Percentiles rank a stretch among this genome's conserved stretches.
Evolutionary conservation across 1,140 invertebrate species (phyloP).

Genomic region (Melipona quadrifasciata): DNA sequence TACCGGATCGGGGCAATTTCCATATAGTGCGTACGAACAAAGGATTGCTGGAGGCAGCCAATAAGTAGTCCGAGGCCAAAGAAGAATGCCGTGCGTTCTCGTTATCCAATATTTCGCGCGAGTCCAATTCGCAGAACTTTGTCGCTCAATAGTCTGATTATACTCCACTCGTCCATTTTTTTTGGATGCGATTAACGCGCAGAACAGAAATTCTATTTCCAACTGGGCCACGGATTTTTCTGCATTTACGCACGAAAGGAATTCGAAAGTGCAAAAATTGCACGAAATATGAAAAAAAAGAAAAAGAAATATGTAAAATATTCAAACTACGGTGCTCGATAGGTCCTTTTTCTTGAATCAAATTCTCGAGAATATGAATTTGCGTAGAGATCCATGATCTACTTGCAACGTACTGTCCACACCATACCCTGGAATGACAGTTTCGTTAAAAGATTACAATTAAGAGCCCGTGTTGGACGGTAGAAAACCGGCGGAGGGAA

Average conservation of each 20-base stretch:
- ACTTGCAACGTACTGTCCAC: too few species aligned
- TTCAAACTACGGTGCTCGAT: too few species aligned
- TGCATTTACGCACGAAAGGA: too few species aligned
- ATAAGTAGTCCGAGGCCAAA: constrained; percentile 49
- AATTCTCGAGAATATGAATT: too few species aligned
- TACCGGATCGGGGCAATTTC: constrained; percentile 27
- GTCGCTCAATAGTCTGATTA: not conserved
- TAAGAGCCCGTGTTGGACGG: not conserved
- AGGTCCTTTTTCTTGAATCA: too few species aligned
- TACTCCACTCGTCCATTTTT: not conserved
- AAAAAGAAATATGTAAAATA: too few species aligned
- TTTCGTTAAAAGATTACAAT: not conserved
- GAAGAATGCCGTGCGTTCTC: constrained; percentile 16
- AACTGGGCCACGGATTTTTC: too few species aligned
- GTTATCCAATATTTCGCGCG: constrained; percentile 16
- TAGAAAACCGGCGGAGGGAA: not conserved
- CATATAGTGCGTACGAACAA: constrained; percentile 50
- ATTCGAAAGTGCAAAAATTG: too few species aligned
- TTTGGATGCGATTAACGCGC: too few species aligned
- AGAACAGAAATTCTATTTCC: too few species aligned
- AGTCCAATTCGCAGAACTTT: not conserved
- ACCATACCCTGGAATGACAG: not conserved
- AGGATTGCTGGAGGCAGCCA: constrained; percentile 29
- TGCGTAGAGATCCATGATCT: too few species aligned
- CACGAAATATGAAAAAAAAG: too few species aligned